These are phyloP conservation scores for Leucozona laternaria DNA, from an alignment of 2,888 invertebrate species.

Conservation along the genomic window DNA sequence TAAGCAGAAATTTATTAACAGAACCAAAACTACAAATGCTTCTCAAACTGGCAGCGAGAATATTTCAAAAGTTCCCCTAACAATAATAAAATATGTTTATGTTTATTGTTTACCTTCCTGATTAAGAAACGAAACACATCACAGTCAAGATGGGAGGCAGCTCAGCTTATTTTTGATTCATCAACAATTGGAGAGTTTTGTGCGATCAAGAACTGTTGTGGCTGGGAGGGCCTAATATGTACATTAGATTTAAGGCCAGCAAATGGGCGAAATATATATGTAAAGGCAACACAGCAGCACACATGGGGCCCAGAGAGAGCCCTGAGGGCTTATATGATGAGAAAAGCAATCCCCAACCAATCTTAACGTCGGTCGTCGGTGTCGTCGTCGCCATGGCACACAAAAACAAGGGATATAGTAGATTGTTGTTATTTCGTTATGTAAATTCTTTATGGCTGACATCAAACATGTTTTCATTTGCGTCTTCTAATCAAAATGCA, in stretches of 20 bases:
- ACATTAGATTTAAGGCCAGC: not conserved
- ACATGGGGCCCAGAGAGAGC: slow-evolving; percentile 6
- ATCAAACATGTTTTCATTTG: slow-evolving; percentile 77
- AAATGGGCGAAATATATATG: not conserved
- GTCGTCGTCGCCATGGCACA: not conserved
- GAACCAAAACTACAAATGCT: not conserved
- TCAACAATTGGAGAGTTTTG: slow-evolving; percentile 16
- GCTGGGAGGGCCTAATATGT: not conserved
- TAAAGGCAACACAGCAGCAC: not conserved
- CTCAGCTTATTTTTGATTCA: slow-evolving; percentile 42
- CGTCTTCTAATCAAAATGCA: slow-evolving; percentile 77
- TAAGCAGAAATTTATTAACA: not conserved
- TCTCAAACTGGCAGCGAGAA: not conserved
- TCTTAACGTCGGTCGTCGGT: not conserved
- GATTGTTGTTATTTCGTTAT: slow-evolving; percentile 70
- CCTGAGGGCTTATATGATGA: slow-evolving; percentile 54
- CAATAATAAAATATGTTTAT: slow-evolving; percentile 1
- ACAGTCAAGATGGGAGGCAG: not conserved
- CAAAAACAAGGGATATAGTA: slow-evolving; percentile 22
- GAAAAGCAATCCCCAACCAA: slow-evolving; percentile 34
- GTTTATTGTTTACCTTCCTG: slow-evolving; percentile 32
- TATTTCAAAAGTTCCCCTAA: not conserved
- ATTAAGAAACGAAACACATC: slow-evolving; percentile 13
- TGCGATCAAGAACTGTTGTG: slow-evolving; percentile 26
- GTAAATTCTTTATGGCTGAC: slow-evolving; percentile 77